phyloP scores from a whole-genome alignment of 2,113 vertebrate species.

The Pterophyllum scalare region DNA sequence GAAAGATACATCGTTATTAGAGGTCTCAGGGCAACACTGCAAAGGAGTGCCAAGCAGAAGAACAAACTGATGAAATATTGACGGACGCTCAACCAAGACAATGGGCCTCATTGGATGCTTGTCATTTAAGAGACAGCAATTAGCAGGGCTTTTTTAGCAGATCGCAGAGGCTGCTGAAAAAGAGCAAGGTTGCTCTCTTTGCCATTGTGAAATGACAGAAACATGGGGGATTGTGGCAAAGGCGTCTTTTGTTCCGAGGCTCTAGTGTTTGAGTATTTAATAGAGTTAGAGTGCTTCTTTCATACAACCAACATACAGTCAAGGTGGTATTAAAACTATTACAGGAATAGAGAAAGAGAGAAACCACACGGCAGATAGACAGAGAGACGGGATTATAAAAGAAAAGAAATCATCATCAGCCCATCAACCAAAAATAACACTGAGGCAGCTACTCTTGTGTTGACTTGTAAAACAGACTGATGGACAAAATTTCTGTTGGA shows the following conservation, averaged over 20 bases:
- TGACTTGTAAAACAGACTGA: neutral
- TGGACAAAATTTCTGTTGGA: neutral
- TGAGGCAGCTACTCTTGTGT: neutral
- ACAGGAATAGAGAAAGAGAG: neutral
- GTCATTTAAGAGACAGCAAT: conserved; percentile 60
- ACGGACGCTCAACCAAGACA: conserved; percentile 52
- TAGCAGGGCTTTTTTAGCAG: conserved; percentile 42
- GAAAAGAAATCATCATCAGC: neutral
- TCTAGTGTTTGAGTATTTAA: conserved; percentile 21
- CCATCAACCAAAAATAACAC: neutral
- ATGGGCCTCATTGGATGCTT: conserved; percentile 49
- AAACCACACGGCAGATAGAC: neutral
- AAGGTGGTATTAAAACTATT: neutral
- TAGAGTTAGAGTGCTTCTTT: conserved; percentile 25
- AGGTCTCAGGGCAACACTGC: conserved; percentile 9
- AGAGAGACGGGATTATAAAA: neutral
- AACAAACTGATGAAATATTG: conserved; percentile 62
- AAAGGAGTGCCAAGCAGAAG: conserved; percentile 47
- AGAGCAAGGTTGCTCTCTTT: conserved; percentile 27
- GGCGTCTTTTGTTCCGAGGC: conserved; percentile 30
- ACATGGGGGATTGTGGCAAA: neutral
- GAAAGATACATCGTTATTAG: conserved; percentile 40
- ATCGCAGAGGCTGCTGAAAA: conserved; percentile 45
- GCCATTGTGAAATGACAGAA: conserved; percentile 29
- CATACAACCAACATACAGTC: neutral